phyloP scores from a whole-genome alignment of 2,113 vertebrate species.

The Melierax canorus region DNA sequence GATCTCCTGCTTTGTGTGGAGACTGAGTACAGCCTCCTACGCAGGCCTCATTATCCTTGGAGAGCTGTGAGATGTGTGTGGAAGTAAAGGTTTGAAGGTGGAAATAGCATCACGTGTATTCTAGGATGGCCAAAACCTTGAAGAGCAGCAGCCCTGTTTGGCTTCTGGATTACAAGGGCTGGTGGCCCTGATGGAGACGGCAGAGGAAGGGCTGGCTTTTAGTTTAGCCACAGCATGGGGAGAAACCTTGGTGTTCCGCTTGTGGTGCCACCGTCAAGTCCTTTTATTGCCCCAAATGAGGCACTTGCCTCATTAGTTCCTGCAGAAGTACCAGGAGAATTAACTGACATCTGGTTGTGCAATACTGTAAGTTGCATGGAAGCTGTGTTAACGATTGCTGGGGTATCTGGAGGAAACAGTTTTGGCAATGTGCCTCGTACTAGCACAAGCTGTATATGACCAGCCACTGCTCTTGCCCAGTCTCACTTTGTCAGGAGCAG shows the following conservation, averaged over 20 bases:
- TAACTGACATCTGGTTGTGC: background rate
- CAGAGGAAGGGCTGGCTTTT: background rate
- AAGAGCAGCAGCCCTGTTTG: background rate
- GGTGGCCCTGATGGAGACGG: background rate
- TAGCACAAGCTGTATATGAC: background rate
- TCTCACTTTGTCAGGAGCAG: background rate
- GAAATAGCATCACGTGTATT: background rate
- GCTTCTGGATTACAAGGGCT: background rate
- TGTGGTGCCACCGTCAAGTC: background rate
- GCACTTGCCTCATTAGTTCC: background rate
- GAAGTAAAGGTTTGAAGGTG: background rate
- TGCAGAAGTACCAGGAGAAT: background rate
- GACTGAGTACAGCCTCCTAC: background rate
- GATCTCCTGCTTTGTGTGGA: background rate
- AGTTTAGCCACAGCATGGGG: background rate
- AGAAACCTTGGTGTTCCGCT: background rate
- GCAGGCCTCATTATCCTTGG: background rate
- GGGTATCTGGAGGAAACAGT: background rate
- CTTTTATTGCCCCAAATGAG: background rate
- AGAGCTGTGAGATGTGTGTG: background rate
- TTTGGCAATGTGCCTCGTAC: background rate
- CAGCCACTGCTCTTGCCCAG: background rate
- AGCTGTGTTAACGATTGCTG: accelerated
- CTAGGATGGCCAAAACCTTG: background rate
- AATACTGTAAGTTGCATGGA: background rate